phyloP scores from a whole-genome alignment of 30 jellyfish, hydroid and myxozoan genomes.

The Pseudorhiza aurosa region DNA sequence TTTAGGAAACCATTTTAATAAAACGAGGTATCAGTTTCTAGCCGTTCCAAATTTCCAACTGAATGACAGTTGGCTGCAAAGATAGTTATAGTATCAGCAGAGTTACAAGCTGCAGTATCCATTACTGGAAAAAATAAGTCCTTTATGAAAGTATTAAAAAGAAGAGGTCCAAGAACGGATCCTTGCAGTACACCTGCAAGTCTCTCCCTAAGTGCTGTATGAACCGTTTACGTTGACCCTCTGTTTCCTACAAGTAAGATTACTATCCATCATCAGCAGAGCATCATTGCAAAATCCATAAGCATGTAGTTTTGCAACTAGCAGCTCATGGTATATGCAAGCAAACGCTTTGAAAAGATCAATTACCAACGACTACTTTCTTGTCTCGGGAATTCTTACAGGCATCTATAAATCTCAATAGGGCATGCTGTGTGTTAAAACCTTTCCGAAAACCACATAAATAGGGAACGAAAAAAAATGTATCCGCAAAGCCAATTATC shows the following conservation, averaged over 20 bases:
- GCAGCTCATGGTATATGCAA: slow-evolving; percentile 36
- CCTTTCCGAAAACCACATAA: slow-evolving; percentile 40
- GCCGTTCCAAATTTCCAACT: background rate
- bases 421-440: slow-evolving; percentile 43
- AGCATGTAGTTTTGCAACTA: slow-evolving; percentile 35
- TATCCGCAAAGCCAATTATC: background rate
- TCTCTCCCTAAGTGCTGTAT: slow-evolving; percentile 21
- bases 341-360: slow-evolving; percentile 59
- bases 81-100: slow-evolving; percentile 29
- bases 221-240: slow-evolving; percentile 31
- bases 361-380: slow-evolving; percentile 21
- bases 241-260: slow-evolving; percentile 1
- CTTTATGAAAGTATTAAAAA: slow-evolving; percentile 22
- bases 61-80: background rate
- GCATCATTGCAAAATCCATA: slow-evolving; percentile 9
- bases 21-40: background rate
- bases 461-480: background rate
- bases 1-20: slow-evolving; percentile 2
- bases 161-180: slow-evolving; percentile 60
- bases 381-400: slow-evolving; percentile 8
- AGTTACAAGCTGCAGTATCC: background rate
- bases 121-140: slow-evolving; percentile 7
- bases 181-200: slow-evolving; percentile 69
- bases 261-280: background rate
- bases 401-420: background rate